Conservation (phyloP, 1,140 invertebrate species). For the Artemia franciscana region DNA sequence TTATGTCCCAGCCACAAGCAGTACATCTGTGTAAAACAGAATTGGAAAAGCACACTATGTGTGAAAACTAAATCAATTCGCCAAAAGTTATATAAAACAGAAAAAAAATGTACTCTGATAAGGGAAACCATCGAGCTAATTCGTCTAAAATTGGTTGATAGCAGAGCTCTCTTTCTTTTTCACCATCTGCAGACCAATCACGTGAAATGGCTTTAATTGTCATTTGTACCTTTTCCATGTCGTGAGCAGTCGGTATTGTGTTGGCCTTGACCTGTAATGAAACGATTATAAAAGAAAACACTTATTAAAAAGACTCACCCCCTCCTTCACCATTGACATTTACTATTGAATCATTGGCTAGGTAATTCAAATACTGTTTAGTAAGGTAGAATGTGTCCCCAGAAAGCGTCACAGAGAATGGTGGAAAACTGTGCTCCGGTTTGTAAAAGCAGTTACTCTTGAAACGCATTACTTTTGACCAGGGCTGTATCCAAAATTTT, state of each 20-base stretch:
- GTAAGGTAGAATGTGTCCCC: too few species aligned
- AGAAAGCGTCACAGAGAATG: too few species aligned
- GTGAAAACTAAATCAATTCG: too few species aligned
- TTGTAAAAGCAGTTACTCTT: too few species aligned
- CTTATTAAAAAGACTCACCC: not conserved
- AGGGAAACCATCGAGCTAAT: conserved; percentile 46
- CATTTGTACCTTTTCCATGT: conserved; percentile 66
- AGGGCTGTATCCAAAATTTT: too few species aligned
- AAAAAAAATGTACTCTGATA: conserved; percentile 26
- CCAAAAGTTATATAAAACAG: too few species aligned
- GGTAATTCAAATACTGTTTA: not conserved
- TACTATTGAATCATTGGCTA: not conserved
- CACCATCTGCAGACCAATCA: conserved; percentile 76
- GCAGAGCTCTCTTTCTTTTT: conserved; percentile 54
- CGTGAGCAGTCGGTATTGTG: conserved; percentile 18
- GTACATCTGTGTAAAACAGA: too few species aligned
- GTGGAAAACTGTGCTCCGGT: too few species aligned
- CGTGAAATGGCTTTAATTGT: conserved; percentile 83
- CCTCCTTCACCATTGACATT: too few species aligned
- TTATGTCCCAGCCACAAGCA: too few species aligned
- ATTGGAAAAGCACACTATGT: too few species aligned
- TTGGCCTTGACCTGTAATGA: conserved; percentile 6
- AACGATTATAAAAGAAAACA: not conserved
- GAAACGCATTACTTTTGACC: too few species aligned
- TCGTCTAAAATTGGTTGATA: conserved; percentile 77